These are phyloP conservation scores for Podarcis siculus DNA, from an alignment of 2,797 vertebrate species.

Conservation along the genomic window DNA sequence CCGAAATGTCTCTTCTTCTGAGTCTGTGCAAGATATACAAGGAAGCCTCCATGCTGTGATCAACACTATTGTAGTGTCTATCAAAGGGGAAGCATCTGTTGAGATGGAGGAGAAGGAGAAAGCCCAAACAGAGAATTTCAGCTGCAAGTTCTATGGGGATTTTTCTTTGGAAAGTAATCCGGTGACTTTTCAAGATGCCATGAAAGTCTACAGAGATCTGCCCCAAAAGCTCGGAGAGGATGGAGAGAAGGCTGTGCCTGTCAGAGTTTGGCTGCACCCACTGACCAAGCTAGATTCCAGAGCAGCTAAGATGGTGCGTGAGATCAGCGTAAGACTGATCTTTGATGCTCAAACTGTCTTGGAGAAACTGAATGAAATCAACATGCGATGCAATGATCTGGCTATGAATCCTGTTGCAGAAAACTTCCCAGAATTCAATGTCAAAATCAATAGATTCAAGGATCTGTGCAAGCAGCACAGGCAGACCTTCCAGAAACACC, in stretches of 20 bases:
- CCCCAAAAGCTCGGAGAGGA: constrained; percentile 23
- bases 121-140: neutral
- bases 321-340: constrained; percentile 55
- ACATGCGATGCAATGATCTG: constrained; percentile 49
- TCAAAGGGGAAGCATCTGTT: no score
- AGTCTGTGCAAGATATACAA: neutral
- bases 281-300: constrained; percentile 57
- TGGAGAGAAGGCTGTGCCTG: constrained; percentile 29
- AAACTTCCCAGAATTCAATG: constrained; percentile 37
- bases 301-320: constrained; percentile 61
- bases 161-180: constrained; percentile 55
- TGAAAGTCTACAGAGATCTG: constrained; percentile 24
- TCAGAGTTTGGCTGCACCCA: constrained; percentile 39
- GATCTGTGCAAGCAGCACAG: constrained; percentile 54
- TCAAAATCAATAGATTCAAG: constrained; percentile 49
- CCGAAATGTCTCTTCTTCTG: neutral
- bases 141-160: constrained; percentile 33
- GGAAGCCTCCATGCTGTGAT: neutral
- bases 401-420: constrained; percentile 26
- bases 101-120: no score
- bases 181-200: constrained; percentile 52
- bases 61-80: no score
- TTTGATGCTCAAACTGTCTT: constrained; percentile 38
- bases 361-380: constrained; percentile 38
- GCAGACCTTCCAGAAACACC: constrained; percentile 49